Conservation (phyloP, 2,888 invertebrate species). For the Hirudinaria manillensis region DNA sequence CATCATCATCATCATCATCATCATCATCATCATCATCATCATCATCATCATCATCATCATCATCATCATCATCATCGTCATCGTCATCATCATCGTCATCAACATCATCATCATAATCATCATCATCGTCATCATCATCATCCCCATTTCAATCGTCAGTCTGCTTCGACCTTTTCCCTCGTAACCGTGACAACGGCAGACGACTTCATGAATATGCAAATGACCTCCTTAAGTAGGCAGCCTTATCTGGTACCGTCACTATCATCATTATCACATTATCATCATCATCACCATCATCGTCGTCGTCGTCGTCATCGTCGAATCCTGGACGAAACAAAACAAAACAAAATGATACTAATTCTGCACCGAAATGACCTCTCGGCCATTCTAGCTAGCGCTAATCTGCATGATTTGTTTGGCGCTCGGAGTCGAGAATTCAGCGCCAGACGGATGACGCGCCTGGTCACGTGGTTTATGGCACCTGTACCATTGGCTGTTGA, state of each 20-base stretch:
- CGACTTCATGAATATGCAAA: background rate
- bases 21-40: background rate
- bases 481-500: no score
- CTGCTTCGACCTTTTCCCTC: background rate
- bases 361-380: no score
- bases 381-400: no score
- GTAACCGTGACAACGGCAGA: background rate
- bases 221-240: background rate
- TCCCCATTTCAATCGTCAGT: background rate
- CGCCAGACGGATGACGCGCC: no score
- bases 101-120: background rate
- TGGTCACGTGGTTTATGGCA: no score
- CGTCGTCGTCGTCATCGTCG: constrained; percentile 7
- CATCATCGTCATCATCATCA: constrained; percentile 24
- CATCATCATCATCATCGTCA: background rate
- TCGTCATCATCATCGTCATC: background rate
- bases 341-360: no score
- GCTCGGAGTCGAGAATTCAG: no score
- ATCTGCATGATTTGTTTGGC: no score
- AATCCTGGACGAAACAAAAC: no score
- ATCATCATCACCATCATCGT: constrained; percentile 23
- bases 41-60: constrained; percentile 19
- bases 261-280: constrained; percentile 27
- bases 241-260: constrained; percentile 1
- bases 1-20: constrained; percentile 3